These are phyloP conservation scores for crab-eating macaque (Macaca fascicularis) DNA, from an alignment of 2,113 vertebrate genomes.

Conservation along the genomic window DNA sequence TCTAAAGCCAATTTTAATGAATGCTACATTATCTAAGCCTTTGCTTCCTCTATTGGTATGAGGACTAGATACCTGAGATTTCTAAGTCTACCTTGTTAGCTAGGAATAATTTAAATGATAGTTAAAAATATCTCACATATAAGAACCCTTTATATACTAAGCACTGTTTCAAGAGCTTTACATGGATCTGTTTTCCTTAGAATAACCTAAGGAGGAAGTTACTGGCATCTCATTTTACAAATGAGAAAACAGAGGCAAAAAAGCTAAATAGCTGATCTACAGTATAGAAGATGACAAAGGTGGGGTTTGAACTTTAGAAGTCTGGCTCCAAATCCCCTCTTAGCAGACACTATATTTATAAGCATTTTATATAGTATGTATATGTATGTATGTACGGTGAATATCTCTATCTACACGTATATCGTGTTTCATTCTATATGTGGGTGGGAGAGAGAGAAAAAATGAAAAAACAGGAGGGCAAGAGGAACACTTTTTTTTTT, in stretches of 20 bases:
- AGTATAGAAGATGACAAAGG: not conserved
- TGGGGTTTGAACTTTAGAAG: not conserved
- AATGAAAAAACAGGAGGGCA: not conserved
- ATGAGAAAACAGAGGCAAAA: not conserved
- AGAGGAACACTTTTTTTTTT: no score
- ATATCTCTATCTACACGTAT: not conserved
- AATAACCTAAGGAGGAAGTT: not conserved
- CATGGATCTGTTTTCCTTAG: not conserved
- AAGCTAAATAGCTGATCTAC: not conserved
- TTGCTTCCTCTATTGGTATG: not conserved
- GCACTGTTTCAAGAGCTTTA: not conserved
- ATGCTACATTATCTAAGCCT: not conserved
- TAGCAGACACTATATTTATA: not conserved
- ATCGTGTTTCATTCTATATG: not conserved
- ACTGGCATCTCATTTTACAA: not conserved
- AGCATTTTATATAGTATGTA: not conserved
- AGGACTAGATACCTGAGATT: not conserved
- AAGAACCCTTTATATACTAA: not conserved
- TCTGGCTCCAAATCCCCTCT: not conserved
- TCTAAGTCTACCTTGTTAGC: not conserved
- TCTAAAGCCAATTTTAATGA: slow-evolving; percentile 6
- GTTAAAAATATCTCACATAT: not conserved
- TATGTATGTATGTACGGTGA: not conserved
- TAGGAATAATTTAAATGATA: not conserved
- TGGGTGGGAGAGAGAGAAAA: not conserved